Percentiles rank a stretch among this genome's conserved stretches.
Conservation (phyloP, 2,113 vertebrate genomes). For the Taurulus bubalis region DNA sequence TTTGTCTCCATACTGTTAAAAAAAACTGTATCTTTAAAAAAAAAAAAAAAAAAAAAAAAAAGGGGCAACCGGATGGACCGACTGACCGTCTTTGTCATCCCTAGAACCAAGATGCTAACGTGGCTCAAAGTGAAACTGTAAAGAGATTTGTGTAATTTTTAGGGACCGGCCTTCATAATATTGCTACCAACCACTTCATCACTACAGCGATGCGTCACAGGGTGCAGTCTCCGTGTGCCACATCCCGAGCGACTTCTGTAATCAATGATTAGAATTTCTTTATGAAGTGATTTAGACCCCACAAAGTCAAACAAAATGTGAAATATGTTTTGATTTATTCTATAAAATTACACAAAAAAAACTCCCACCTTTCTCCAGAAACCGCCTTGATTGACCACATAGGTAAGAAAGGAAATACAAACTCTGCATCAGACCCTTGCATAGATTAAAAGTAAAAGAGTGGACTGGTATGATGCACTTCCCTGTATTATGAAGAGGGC, state of each 20-base stretch:
- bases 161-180: neutral
- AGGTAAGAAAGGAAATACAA: no score
- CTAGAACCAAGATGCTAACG: neutral
- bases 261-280: neutral
- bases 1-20: no score
- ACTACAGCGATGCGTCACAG: conserved; percentile 28
- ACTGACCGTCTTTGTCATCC: neutral
- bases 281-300: neutral
- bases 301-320: neutral
- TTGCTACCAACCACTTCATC: neutral
- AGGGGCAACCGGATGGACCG: no score
- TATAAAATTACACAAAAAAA: neutral
- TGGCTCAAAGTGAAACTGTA: neutral
- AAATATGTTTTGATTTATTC: neutral
- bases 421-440: neutral
- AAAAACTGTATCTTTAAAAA: no score
- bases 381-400: neutral
- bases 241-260: neutral
- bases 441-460: neutral
- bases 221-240: neutral
- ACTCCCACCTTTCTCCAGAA: neutral
- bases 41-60: no score
- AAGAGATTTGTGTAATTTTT: neutral
- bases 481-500: neutral
- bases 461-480: neutral